Percentiles rank a stretch among this genome's conserved stretches.
phyloP scores from a whole-genome alignment of 2,888 invertebrate genomes.

The Andrena flavipes region DNA sequence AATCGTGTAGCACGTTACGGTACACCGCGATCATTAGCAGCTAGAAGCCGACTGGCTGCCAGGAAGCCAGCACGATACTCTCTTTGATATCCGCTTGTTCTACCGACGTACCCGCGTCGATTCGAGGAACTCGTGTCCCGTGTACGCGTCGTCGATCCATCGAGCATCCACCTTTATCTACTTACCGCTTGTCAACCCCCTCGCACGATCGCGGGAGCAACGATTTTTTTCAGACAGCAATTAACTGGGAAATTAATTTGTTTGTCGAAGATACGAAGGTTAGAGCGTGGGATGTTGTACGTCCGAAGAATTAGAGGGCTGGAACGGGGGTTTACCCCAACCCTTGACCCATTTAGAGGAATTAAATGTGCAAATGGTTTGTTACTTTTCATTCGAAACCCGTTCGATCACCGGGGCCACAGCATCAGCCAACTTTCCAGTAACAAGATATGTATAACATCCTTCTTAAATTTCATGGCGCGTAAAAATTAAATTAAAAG shows the following conservation, averaged over 20 bases:
- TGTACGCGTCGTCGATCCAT: conserved; percentile 10
- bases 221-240: neutral
- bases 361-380: neutral
- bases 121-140: conserved; percentile 67
- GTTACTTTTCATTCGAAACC: neutral
- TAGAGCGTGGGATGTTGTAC: neutral
- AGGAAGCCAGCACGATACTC: conserved; percentile 70
- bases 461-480: conserved; percentile 12
- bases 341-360: neutral
- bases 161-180: neutral
- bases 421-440: neutral
- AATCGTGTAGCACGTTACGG: conserved; percentile 76
- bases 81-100: conserved; percentile 69
- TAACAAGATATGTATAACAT: neutral
- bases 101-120: conserved; percentile 61
- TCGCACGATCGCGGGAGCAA: neutral
- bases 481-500: conserved; percentile 31
- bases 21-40: conserved; percentile 77
- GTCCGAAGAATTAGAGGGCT: neutral
- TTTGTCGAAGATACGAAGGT: neutral
- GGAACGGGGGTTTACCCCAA: neutral
- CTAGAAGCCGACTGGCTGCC: conserved; percentile 70
- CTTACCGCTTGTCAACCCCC: conserved; percentile 10
- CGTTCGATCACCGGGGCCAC: neutral
- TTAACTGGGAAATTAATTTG: neutral